Percentiles rank a stretch among this genome's conserved stretches.
Conservation (phyloP, 2,888 invertebrate species). For the Diploptera punctata region DNA sequence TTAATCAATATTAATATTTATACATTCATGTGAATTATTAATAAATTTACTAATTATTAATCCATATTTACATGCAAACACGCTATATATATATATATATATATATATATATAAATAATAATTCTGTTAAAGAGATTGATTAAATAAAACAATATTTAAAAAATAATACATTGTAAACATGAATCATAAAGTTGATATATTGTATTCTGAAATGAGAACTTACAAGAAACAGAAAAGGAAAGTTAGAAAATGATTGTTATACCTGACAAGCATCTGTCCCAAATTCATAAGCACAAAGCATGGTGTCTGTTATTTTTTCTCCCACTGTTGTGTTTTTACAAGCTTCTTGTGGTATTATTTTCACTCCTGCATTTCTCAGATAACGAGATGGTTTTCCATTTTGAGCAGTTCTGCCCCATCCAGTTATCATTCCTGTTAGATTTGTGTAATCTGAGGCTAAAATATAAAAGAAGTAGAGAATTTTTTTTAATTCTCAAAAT, state of each 20-base stretch:
- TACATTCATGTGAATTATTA: no score
- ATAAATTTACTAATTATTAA: no score
- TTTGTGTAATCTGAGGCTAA: constrained; percentile 51
- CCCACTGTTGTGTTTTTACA: constrained; percentile 53
- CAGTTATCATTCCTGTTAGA: constrained; percentile 59
- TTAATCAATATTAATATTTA: no score
- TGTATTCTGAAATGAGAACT: no score
- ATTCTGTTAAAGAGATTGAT: neutral
- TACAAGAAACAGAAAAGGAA: neutral
- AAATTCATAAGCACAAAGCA: constrained; percentile 58
- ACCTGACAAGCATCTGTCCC: constrained; percentile 70
- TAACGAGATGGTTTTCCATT: constrained; percentile 55
- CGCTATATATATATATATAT: neutral
- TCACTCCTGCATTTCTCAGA: constrained; percentile 58
- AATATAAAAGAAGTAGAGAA: no score
- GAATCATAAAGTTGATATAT: no score
- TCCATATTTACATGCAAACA: no score
- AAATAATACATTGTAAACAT: neutral
- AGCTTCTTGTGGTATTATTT: constrained; percentile 56
- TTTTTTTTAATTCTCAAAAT: no score
- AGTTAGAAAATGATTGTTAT: constrained; percentile 40
- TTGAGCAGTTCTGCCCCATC: constrained; percentile 60
- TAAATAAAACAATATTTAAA: neutral
- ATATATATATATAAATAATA: no score
- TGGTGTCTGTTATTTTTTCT: constrained; percentile 58